phyloP scores from a whole-genome alignment of 2,888 invertebrate genomes.

The Morpho achilles region DNA sequence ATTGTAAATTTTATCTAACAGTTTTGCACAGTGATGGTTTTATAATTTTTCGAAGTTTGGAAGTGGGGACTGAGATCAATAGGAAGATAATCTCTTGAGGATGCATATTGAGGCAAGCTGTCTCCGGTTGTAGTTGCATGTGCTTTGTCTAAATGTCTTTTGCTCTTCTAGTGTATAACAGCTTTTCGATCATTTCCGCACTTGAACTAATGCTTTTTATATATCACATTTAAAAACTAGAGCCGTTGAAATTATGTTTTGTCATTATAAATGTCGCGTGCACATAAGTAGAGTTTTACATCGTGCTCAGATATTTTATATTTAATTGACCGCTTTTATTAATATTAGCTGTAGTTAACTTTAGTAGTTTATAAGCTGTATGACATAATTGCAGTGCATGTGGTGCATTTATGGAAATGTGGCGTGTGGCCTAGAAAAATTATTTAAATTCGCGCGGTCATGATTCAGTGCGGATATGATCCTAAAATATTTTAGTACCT shows the following conservation, averaged over 20 bases:
- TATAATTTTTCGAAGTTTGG: slow-evolving; percentile 40
- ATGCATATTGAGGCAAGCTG: slow-evolving; percentile 78
- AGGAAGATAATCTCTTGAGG: slow-evolving; percentile 55
- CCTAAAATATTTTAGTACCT: neutral
- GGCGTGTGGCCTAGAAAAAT: too few species aligned
- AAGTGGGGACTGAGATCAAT: slow-evolving; percentile 49
- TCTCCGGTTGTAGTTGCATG: slow-evolving; percentile 36
- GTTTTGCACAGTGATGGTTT: slow-evolving; percentile 57
- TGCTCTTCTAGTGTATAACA: slow-evolving; percentile 5
- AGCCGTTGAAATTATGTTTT: too few species aligned
- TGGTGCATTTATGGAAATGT: too few species aligned
- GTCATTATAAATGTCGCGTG: too few species aligned
- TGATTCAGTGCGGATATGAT: neutral
- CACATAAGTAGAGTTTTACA: too few species aligned
- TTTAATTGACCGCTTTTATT: too few species aligned
- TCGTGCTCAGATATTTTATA: too few species aligned
- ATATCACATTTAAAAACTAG: neutral
- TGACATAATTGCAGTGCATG: too few species aligned
- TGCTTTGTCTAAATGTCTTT: slow-evolving; percentile 15
- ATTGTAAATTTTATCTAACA: slow-evolving; percentile 60
- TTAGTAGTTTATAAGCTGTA: too few species aligned
- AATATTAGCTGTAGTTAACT: too few species aligned
- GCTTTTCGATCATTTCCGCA: neutral
- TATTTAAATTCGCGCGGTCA: too few species aligned
- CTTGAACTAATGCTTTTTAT: neutral